A percentile compares a stretch with the other conserved stretches of the same genome.
Evolutionary conservation across 2,797 vertebrate species (phyloP).

Genomic region (Muscicapa striata): DNA sequence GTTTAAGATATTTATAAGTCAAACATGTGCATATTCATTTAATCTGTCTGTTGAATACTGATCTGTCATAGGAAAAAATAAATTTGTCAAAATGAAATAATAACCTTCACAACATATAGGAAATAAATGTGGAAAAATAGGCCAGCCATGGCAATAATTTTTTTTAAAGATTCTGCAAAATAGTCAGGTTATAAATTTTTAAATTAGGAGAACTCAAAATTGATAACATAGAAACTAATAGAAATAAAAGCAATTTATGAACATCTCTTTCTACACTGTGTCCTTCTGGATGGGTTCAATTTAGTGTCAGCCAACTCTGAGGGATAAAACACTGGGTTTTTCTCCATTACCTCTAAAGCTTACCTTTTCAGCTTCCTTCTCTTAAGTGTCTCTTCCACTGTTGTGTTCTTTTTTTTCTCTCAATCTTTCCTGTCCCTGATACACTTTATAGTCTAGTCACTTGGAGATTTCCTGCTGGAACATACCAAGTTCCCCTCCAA

Average conservation of each 20-base stretch:
- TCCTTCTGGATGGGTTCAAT: background rate
- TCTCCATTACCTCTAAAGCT: background rate
- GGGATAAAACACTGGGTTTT: background rate
- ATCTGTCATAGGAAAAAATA: background rate
- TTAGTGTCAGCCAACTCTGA: background rate
- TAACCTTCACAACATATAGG: background rate
- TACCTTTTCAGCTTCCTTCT: background rate
- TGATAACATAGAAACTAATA: background rate
- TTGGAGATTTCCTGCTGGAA: background rate
- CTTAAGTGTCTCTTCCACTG: background rate
- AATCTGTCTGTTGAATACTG: background rate
- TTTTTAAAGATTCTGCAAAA: background rate
- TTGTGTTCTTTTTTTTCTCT: background rate
- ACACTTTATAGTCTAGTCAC: background rate
- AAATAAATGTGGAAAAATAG: background rate
- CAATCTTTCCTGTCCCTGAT: background rate
- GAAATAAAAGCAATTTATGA: background rate
- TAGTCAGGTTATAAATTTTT: background rate
- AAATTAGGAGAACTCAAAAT: background rate
- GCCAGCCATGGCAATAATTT: background rate
- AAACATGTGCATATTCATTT: background rate
- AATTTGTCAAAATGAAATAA: background rate
- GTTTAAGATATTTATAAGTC: background rate
- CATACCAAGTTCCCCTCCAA: background rate
- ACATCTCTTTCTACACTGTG: background rate